Evolutionary conservation across 2,797 vertebrate species (phyloP), one percentile per base, ranked within the genome.

Genomic region (Channallabes apus): DNA sequence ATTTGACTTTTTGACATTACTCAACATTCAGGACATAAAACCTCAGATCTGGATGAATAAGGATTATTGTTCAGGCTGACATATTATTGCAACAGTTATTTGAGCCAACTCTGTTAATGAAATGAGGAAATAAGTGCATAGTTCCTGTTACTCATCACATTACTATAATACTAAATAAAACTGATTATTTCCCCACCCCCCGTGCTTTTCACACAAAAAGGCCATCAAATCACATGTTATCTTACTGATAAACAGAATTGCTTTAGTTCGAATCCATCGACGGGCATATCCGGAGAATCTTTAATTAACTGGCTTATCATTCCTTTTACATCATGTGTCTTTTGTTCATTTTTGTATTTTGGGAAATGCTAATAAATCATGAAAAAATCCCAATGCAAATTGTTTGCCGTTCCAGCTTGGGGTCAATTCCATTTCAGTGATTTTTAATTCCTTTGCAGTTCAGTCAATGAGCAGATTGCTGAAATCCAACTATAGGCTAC

Each of bases 71-170:
- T 86, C 86, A 87, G 76, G 85, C 89, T 88, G 67, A 86, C 84
- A 84, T 87, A 86, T 94, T 95, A 95, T 95, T 95, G 94, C 95
- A 92, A 88, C 89, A 90, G 90, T 89, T 88, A 88, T 91, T 93
- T 87, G 88, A 87, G 89, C 88, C 85, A 80, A 82, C 84, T 86
- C 80, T 75, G 64, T 65, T n/a, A 75, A 91, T 62, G 85, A 87
- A 91, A 90, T 89, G 84, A 85, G 88, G 73, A 91, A 87, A 88
- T 85, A 91, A 91, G 93, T 95, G 95, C 94, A 96, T 95, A 95
- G 95, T 91, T 95, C 82, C 93, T 92, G 92, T 92, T 85, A 86
- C 82, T 14, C 76, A 86, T 61, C 38, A 78, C 35, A 79, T 79
- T 41, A 78, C 41, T 86, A 54, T 88, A 80, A 83, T 85, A 59